Base-by-base conservation (phyloP, 2,797 vertebrate species). In the Acrocephalus scirpaceus region DNA sequence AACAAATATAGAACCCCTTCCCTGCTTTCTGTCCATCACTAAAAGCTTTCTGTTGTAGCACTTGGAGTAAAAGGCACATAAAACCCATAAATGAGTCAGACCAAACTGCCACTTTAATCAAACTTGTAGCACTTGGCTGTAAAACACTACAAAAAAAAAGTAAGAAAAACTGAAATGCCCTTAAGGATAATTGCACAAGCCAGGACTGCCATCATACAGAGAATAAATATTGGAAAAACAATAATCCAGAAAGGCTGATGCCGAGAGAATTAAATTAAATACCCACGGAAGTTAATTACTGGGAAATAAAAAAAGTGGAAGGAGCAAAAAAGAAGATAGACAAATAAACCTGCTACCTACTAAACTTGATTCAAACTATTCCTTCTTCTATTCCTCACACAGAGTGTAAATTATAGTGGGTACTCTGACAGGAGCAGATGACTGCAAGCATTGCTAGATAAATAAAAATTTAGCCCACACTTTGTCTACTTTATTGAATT, bases 171-270 rank as follows among this genome's bases (percentile, higher is more conserved):
- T 69, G 53, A 86, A 93, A 87, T 47, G 54, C 70, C 91, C 74
- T 81, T 80, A 86, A 94, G 79, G 79, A 70, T 92, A 93, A 83
- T 85, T 96, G 83, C 86, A 95, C 61, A 92, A 93, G 70, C n/a
- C 77, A 83, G 62, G 66, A 42, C 62, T 88, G 80, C 78, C 65
- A 84, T 73, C 83, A 92, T 76, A 94, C 32, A 82, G 60, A 66
- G 85, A 91, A 88, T 93, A 97, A 96, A 95, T 94, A 96, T 86
- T 79, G 95, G 90, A 92, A 95, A 96, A 97, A 95, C 77, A 94
- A 92, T 93, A 92, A 76, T 82, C 81, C 62, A 89, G 89, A 91
- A 95, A 86, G 90, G 87, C 88, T 95, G 90, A 95, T 90, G 64
- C 60, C 10, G 7, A 84, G 74, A 88, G 85, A 91, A 95, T 94